phyloP scores from a whole-genome alignment of 2,113 vertebrate species.

The Apteryx owenii region DNA sequence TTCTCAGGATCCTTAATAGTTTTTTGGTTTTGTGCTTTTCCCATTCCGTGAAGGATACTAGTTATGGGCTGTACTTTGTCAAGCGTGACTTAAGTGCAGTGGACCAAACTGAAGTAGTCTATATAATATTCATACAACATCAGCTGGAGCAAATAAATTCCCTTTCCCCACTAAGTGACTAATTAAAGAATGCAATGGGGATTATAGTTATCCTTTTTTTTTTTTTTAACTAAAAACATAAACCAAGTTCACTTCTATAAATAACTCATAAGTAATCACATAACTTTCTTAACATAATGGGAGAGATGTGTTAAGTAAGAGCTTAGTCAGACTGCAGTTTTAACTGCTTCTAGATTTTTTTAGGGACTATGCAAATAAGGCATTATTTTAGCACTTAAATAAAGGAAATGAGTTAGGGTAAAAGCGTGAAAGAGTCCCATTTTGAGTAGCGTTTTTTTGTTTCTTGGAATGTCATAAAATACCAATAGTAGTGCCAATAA shows the following conservation, averaged over 20 bases:
- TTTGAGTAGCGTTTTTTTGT: neutral
- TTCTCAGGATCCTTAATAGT: neutral
- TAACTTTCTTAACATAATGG: neutral
- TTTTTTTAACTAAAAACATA: neutral
- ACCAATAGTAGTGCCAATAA: neutral
- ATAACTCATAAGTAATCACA: neutral
- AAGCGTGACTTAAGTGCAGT: neutral
- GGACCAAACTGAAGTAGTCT: neutral
- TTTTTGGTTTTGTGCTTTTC: neutral
- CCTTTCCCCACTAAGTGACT: neutral
- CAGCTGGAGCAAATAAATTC: neutral
- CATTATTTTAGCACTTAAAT: neutral
- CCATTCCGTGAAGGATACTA: neutral
- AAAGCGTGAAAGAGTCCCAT: neutral
- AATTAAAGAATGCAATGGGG: neutral
- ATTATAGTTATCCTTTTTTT: neutral
- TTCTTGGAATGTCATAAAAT: neutral
- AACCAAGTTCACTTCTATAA: neutral
- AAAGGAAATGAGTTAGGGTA: neutral
- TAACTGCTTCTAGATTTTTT: neutral
- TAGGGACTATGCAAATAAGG: neutral
- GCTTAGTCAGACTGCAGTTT: neutral
- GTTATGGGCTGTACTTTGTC: neutral
- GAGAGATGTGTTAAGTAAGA: neutral
- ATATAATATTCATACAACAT: neutral